Conservation (phyloP, 2,888 invertebrate species). For the Cosmia trapezina region DNA sequence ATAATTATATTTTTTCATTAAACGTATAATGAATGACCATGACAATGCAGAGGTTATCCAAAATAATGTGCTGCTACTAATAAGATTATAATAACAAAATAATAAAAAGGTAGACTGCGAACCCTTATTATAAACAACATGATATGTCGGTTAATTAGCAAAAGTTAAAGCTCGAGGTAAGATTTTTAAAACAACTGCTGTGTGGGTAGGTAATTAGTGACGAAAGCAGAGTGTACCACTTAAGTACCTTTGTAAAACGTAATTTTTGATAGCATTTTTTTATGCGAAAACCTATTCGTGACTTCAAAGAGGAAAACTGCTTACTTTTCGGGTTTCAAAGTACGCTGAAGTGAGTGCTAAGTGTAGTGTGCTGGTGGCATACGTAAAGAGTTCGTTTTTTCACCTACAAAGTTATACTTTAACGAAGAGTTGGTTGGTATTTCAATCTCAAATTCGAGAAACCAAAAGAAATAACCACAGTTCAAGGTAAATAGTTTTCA, state of each 20-base stretch:
- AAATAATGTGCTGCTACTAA: no score
- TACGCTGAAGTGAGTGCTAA: not conserved
- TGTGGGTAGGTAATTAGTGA: slow-evolving; percentile 46
- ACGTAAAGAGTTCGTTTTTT: not conserved
- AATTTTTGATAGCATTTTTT: slow-evolving; percentile 30
- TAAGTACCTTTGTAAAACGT: slow-evolving; percentile 24
- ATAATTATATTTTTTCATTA: not conserved
- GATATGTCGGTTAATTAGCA: slow-evolving; percentile 44
- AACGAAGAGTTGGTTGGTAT: not conserved
- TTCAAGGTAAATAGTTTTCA: slow-evolving; percentile 11
- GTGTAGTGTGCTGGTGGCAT: no score
- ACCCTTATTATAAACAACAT: slow-evolving; percentile 4
- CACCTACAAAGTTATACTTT: not conserved
- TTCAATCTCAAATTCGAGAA: not conserved
- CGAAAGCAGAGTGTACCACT: slow-evolving; percentile 37
- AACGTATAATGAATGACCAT: not conserved
- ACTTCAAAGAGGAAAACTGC: slow-evolving; percentile 12
- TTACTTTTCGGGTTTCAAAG: slow-evolving; percentile 11
- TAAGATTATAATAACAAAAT: not conserved
- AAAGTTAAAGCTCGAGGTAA: slow-evolving; percentile 43
- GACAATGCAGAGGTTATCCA: no score
- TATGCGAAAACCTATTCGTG: not conserved
- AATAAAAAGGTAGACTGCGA: slow-evolving; percentile 1
- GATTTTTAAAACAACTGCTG: slow-evolving; percentile 41
- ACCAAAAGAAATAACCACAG: not conserved